These are phyloP conservation scores for Nebria salina DNA, from an alignment of 2,888 invertebrate genomes.

Conservation along the genomic window DNA sequence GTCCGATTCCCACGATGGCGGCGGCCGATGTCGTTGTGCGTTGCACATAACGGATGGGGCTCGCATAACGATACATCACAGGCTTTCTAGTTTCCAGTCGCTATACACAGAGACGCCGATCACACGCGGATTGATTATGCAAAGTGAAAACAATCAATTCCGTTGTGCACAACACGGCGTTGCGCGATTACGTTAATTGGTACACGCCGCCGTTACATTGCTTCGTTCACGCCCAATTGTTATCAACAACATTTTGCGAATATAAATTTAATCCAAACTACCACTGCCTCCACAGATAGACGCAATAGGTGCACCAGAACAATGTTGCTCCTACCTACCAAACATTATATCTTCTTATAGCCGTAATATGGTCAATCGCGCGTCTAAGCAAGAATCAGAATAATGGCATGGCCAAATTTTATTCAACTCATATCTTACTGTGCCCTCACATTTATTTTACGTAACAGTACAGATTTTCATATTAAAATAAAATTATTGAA, in stretches of 20 bases:
- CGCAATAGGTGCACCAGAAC: not conserved
- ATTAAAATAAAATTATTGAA: too few relatives aligned
- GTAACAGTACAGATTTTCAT: too few relatives aligned
- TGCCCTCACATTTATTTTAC: too few relatives aligned
- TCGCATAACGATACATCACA: conserved; percentile 23
- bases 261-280: not conserved
- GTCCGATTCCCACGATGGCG: conserved; percentile 14
- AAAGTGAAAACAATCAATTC: conserved; percentile 44
- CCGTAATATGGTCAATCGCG: too few relatives aligned
- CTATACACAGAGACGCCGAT: conserved; percentile 18
- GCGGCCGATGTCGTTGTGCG: not conserved
- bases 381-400: too few relatives aligned
- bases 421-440: too few relatives aligned
- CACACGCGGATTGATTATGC: conserved; percentile 41
- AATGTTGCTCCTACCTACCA: not conserved
- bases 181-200: conserved; percentile 43
- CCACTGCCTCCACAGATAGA: not conserved
- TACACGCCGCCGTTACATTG: conserved; percentile 31
- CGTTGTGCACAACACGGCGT: conserved; percentile 21
- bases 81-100: not conserved
- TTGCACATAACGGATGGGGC: conserved; percentile 4
- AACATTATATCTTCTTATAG: too few relatives aligned
- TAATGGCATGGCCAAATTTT: too few relatives aligned
- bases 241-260: conserved; percentile 5
- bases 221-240: conserved; percentile 16